Percentiles rank a stretch among this genome's conserved stretches.
phyloP scores from a whole-genome alignment of 2,888 invertebrate genomes.

The Epinotia brunnichana region DNA sequence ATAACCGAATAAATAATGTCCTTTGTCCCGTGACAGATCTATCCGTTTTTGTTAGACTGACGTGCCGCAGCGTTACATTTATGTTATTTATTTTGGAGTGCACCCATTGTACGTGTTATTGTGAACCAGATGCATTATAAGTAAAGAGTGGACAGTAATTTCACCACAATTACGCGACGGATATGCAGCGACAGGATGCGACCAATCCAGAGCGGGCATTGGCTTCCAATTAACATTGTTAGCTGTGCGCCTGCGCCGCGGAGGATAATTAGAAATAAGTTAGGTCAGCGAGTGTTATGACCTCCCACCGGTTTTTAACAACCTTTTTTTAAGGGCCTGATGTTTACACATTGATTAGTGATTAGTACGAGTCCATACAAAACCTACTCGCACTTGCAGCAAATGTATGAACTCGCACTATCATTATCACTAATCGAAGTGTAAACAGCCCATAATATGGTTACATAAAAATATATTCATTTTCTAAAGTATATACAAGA shows the following conservation, averaged over 20 bases:
- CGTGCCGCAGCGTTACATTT: background rate
- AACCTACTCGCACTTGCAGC: too few species aligned
- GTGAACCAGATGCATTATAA: background rate
- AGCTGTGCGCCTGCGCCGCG: slow-evolving; percentile 30
- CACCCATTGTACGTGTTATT: slow-evolving; percentile 3
- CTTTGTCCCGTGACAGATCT: background rate
- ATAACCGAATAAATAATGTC: background rate
- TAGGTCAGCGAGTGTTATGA: background rate
- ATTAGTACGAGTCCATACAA: too few species aligned
- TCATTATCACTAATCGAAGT: too few species aligned
- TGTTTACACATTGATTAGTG: too few species aligned
- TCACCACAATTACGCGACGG: slow-evolving; percentile 36
- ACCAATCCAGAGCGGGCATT: slow-evolving; percentile 57
- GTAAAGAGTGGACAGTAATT: slow-evolving; percentile 18
- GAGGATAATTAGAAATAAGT: slow-evolving; percentile 30
- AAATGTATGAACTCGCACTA: too few species aligned
- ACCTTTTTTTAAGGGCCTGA: too few species aligned
- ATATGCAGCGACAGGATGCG: slow-evolving; percentile 55
- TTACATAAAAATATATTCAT: too few species aligned
- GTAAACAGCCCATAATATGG: too few species aligned
- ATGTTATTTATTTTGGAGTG: background rate
- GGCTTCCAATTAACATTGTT: slow-evolving; percentile 53
- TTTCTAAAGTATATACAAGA: too few species aligned
- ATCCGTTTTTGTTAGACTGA: background rate
- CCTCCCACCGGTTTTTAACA: background rate